These are phyloP conservation scores for Scaptomyza reducta DNA, from an alignment of 2,888 invertebrate species.

Conservation along the genomic window DNA sequence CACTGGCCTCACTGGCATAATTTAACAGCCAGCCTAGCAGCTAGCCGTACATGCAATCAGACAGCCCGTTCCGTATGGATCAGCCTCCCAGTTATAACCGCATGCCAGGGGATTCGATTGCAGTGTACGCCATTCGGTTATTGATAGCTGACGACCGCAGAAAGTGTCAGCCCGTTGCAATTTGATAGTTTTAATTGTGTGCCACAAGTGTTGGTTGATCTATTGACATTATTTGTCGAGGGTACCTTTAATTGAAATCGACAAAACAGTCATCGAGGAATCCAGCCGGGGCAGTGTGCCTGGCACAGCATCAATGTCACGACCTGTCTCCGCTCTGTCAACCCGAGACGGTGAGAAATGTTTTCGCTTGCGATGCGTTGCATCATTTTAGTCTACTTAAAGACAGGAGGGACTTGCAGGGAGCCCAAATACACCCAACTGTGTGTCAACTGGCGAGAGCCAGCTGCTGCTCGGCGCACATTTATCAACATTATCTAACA, in stretches of 20 bases:
- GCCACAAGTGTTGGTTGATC: slow-evolving; percentile 60
- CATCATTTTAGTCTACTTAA: slow-evolving; percentile 48
- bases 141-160: slow-evolving; percentile 72
- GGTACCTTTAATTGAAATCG: slow-evolving; percentile 61
- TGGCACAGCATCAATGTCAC: slow-evolving; percentile 40
- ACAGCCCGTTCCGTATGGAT: background rate
- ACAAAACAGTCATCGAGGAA: slow-evolving; percentile 30
- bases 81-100: slow-evolving; percentile 40
- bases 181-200: slow-evolving; percentile 68
- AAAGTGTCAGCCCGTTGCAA: slow-evolving; percentile 53
- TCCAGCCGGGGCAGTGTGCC: slow-evolving; percentile 7
- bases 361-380: slow-evolving; percentile 34
- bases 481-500: slow-evolving; percentile 82
- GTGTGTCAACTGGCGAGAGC: slow-evolving; percentile 45
- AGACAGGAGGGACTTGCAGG: slow-evolving; percentile 8
- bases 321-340: background rate
- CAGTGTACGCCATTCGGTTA: slow-evolving; percentile 42
- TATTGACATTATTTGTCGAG: slow-evolving; percentile 64
- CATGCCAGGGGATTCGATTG: slow-evolving; percentile 70
- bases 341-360: slow-evolving; percentile 37
- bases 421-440: slow-evolving; percentile 62
- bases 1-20: no score
- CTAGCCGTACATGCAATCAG: background rate
- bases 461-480: slow-evolving; percentile 59
- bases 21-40: background rate